A percentile compares a stretch with the other conserved stretches of the same genome.
Evolutionary conservation across 2,888 invertebrate genomes (phyloP).

Genomic region (Pachydiplax longipennis): DNA sequence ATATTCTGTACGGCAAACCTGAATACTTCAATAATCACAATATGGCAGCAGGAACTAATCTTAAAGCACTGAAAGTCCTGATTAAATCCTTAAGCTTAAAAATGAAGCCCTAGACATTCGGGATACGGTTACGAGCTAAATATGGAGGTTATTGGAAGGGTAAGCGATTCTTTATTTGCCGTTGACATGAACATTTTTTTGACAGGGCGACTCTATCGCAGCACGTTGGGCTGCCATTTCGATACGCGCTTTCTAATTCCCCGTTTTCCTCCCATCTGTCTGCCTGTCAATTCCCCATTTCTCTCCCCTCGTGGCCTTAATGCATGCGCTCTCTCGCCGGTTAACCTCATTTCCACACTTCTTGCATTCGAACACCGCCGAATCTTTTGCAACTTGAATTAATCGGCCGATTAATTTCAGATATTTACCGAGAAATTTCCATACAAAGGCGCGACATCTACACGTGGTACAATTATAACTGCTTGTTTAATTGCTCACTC

Average conservation of each 20-base stretch:
- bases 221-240: neutral
- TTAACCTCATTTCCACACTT: neutral
- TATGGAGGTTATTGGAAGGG: neutral
- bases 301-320: neutral
- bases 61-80: too few relatives aligned
- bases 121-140: too few relatives aligned
- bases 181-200: neutral
- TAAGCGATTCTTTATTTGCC: neutral
- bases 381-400: neutral
- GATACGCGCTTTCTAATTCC: neutral
- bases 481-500: too few relatives aligned
- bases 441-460: too few relatives aligned
- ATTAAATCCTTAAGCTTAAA: too few relatives aligned
- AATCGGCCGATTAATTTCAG: neutral
- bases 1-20: too few relatives aligned
- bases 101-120: too few relatives aligned
- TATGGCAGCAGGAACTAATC: too few relatives aligned
- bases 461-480: too few relatives aligned
- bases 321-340: neutral
- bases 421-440: too few relatives aligned
- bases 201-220: neutral
- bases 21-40: too few relatives aligned
- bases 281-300: neutral
- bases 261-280: neutral
- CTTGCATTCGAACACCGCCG: neutral